Base-by-base conservation (phyloP, 2,113 vertebrate species). In the Phaethon lepturus region DNA sequence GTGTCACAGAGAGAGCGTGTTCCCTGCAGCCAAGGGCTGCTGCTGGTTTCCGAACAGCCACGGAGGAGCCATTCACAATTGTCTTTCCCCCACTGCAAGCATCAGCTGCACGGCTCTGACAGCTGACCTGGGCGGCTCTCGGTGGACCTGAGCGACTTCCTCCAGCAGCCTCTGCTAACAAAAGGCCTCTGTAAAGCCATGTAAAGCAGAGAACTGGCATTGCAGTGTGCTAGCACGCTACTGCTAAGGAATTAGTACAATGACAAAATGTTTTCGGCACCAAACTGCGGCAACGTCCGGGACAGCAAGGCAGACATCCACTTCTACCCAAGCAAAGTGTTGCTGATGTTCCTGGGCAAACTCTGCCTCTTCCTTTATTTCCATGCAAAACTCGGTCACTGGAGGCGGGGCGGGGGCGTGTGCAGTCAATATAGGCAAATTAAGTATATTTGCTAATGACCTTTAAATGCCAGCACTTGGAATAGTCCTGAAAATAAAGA, bases 1-100 rank as follows among this genome's bases (percentile, higher is more conserved):
- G 2, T n/a, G 1, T 17, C 0, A 0, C 6, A 2, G n/a, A 3
- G 29, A 40, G 58, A 73, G 66, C 20, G 5, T 0, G 2, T 26
- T 86, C 47, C 4, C 0, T 1, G 0, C 2, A 7, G 75, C 26
- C 84, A 28, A 6, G 20, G 7, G 62, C 42, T 9, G 17, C 20
- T 11, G 52, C 77, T 38, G 50, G 16, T 44, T 55, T 59, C 80
- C 74, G 52, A 86, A 35, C 66, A 26, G 24, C 66, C 42, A 31
- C 1, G 0, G 75, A 92, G 53, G 14, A 81, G 38, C 25, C 52
- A 3, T 14, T 64, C 9, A 17, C 6, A 1, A 10, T 7, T 84
- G 31, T 16, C 60, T 69, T 77, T 42, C 7, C 71, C 10, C 35
- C 4, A 38, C 38, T 6, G 17, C 2, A 17, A 45, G 59, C 35